phyloP scores from a whole-genome alignment of 2,113 vertebrate species.

The Pygoscelis antarcticus region DNA sequence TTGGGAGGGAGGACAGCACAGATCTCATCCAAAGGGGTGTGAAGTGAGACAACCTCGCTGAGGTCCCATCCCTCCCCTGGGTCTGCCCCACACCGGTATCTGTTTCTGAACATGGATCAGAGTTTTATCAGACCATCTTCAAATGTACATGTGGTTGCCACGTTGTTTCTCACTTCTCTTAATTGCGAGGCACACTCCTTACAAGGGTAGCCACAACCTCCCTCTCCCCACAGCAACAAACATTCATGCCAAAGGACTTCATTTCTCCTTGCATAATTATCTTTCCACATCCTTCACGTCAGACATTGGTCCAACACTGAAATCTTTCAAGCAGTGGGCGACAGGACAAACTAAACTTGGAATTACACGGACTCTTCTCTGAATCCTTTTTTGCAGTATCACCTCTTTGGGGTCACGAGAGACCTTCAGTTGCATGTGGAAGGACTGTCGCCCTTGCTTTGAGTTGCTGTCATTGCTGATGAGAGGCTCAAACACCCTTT shows the following conservation, averaged over 20 bases:
- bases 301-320: neutral
- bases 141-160: neutral
- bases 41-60: neutral
- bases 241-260: rapidly evolving
- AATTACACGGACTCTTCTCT: neutral
- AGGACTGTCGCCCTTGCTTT: neutral
- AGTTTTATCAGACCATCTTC: neutral
- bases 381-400: neutral
- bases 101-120: neutral
- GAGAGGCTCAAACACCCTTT: neutral
- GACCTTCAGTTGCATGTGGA: neutral
- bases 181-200: neutral
- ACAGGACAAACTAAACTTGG: neutral
- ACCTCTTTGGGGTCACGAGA: neutral
- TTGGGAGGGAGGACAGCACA: neutral
- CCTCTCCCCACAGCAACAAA: neutral
- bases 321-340: neutral
- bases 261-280: neutral
- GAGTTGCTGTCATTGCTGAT: neutral
- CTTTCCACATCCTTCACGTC: neutral
- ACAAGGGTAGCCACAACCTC: neutral
- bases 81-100: neutral
- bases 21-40: neutral
- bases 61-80: neutral
- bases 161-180: neutral